Percentiles rank a stretch among this genome's conserved stretches.
Conservation (phyloP, 2,888 invertebrate species). For the Andrena haemorrhoa region DNA sequence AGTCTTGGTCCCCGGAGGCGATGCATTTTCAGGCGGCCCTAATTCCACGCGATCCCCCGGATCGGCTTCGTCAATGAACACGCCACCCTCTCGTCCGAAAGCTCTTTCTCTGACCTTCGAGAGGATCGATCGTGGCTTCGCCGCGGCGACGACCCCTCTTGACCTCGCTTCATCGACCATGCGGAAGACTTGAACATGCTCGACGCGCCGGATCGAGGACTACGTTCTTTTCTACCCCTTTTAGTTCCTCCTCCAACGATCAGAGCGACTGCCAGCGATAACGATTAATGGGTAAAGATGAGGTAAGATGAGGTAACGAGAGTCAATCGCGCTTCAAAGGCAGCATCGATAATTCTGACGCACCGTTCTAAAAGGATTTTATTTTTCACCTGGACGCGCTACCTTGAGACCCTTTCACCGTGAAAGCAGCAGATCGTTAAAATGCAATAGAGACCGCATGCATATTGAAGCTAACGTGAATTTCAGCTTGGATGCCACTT, state of each 20-base stretch:
- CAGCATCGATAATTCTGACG: background rate
- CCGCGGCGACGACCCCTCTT: conserved; percentile 57
- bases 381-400: background rate
- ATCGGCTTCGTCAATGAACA: conserved; percentile 48
- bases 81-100: conserved; percentile 53
- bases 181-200: conserved; percentile 38
- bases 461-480: too few species aligned
- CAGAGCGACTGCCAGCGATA: too few species aligned
- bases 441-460: too few species aligned
- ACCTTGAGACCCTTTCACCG: background rate
- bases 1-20: conserved; percentile 16
- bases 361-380: background rate
- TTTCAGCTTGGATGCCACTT: too few species aligned
- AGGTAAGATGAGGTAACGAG: too few species aligned
- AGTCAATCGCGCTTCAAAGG: too few species aligned
- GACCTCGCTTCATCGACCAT: conserved; percentile 65
- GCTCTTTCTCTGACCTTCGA: conserved; percentile 64
- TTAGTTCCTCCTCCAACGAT: too few species aligned
- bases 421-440: background rate
- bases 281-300: too few species aligned
- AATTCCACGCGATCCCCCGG: conserved; percentile 36
- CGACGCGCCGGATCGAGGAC: conserved; percentile 41
- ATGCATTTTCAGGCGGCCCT: conserved; percentile 46
- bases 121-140: conserved; percentile 59
- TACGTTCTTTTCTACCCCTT: conserved; percentile 3